Percentiles rank a stretch among this genome's conserved stretches.
Evolutionary conservation across 2,797 vertebrate genomes (phyloP).

Genomic region (Ptychobarbus kaznakovi): DNA sequence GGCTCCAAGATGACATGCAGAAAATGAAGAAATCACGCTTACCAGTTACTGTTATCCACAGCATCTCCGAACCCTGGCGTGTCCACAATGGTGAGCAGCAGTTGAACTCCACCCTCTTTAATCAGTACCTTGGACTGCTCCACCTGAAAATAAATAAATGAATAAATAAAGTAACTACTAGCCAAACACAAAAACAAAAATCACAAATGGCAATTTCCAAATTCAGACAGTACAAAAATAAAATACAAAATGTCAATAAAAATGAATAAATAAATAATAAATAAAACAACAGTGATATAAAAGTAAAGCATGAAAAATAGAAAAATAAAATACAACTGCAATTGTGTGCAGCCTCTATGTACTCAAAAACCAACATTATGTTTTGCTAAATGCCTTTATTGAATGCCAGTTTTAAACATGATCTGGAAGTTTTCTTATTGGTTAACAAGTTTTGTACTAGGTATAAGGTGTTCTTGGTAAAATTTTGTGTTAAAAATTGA

Average conservation of each 20-base stretch:
- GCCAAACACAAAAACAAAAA: neutral
- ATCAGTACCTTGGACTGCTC: conserved; percentile 92
- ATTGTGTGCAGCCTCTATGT: neutral
- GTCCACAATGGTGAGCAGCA: conserved; percentile 94
- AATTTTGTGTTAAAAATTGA: neutral
- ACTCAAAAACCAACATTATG: neutral
- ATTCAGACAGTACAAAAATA: neutral
- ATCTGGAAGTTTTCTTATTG: neutral
- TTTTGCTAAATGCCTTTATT: neutral
- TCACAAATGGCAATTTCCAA: neutral
- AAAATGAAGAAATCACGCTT: conserved; percentile 56
- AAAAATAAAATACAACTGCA: neutral
- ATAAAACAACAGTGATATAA: neutral
- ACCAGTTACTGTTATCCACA: conserved; percentile 98
- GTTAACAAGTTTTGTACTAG: neutral
- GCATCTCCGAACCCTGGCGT: conserved; percentile 96
- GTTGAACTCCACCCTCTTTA: conserved; percentile 94
- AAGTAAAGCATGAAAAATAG: neutral
- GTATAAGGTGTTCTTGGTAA: neutral
- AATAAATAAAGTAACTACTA: neutral
- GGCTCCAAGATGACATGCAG: neutral
- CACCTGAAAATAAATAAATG: conserved; percentile 31
- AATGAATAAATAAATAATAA: neutral
- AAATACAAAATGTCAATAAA: neutral
- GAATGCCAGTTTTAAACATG: neutral